phyloP scores from a whole-genome alignment of 2,888 invertebrate species.

The Nebria brevicollis region DNA sequence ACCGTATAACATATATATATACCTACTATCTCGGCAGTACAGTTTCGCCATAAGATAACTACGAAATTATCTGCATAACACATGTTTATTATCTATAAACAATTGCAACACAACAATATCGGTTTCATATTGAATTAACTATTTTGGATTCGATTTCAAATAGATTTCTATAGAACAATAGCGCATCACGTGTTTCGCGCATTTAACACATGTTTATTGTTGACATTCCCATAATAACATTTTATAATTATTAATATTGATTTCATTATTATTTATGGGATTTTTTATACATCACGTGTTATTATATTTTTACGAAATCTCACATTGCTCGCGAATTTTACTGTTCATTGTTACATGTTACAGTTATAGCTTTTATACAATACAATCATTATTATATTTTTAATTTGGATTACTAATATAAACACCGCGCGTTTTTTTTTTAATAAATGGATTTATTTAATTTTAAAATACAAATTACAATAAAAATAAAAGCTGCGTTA shows the following conservation, averaged over 20 bases:
- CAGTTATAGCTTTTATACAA: neutral
- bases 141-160: neutral
- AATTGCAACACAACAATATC: neutral
- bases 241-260: neutral
- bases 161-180: neutral
- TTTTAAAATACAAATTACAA: no score
- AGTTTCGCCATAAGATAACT: conserved; percentile 34
- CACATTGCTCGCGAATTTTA: neutral
- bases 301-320: neutral
- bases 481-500: neutral
- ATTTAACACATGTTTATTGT: neutral
- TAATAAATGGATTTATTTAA: no score
- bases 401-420: no score
- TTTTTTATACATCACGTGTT: neutral
- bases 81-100: neutral
- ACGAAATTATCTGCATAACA: neutral
- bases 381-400: neutral
- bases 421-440: no score
- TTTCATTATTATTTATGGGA: neutral
- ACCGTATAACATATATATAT: conserved; percentile 1
- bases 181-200: neutral
- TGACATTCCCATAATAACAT: neutral
- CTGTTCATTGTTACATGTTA: neutral
- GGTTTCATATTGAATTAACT: neutral
- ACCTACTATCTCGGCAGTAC: conserved; percentile 30